Percentiles rank a stretch among this genome's conserved stretches.
phyloP scores from a whole-genome alignment of 2,888 invertebrate genomes.

The Resseliella maxima region DNA sequence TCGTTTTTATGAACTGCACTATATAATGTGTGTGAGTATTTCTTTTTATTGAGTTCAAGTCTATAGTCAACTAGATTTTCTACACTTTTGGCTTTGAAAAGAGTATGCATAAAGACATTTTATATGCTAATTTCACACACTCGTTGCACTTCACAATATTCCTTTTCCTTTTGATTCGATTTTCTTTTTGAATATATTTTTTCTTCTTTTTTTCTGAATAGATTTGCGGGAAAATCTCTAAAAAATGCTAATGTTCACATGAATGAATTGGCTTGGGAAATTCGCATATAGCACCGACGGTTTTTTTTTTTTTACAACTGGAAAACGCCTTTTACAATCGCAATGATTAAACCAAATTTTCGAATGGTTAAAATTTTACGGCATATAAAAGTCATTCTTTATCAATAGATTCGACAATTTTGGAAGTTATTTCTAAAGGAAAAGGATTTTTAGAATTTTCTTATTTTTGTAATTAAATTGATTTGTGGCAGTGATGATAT shows the following conservation, averaged over 20 bases:
- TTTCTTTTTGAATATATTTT: too few relatives aligned
- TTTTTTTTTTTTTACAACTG: neutral
- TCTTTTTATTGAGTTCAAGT: neutral
- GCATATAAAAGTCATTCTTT: constrained; percentile 32
- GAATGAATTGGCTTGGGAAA: neutral
- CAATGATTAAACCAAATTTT: neutral
- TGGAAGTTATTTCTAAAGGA: neutral
- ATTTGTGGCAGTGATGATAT: neutral
- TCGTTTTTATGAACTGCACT: constrained; percentile 4
- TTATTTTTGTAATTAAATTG: neutral
- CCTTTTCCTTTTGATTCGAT: neutral
- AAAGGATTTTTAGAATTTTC: too few relatives aligned
- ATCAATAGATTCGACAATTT: neutral
- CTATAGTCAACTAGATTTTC: constrained; percentile 43
- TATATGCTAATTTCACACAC: constrained; percentile 19
- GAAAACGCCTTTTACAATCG: constrained; percentile 7
- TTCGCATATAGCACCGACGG: neutral
- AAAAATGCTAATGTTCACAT: constrained; percentile 43
- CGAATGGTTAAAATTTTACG: neutral
- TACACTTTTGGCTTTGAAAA: constrained; percentile 18
- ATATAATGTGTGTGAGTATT: neutral
- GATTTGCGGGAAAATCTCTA: neutral
- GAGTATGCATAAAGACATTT: neutral
- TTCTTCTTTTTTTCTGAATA: neutral
- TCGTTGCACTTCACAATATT: constrained; percentile 28